phyloP scores from a whole-genome alignment of 2,888 invertebrate species.

The Harpalus rufipes region DNA sequence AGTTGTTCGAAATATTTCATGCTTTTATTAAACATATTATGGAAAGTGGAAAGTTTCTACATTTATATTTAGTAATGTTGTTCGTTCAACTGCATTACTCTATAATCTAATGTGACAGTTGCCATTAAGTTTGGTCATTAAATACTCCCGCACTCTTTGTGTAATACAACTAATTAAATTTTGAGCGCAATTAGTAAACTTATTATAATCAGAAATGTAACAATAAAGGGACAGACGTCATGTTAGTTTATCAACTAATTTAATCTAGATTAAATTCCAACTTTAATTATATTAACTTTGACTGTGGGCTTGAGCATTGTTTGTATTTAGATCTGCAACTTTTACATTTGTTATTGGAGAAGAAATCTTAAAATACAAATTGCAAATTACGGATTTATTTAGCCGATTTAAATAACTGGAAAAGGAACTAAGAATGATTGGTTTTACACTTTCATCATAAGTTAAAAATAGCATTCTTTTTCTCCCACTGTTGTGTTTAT shows the following conservation, averaged over 20 bases:
- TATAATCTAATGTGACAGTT: not conserved
- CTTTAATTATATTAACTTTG: conserved; percentile 4
- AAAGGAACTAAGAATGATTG: too few species aligned
- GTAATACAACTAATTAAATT: not conserved
- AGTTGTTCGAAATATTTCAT: too few species aligned
- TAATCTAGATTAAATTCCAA: not conserved
- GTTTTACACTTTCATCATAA: too few species aligned
- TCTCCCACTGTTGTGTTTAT: not conserved
- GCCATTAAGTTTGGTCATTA: not conserved
- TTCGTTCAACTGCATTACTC: not conserved
- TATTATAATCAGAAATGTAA: not conserved
- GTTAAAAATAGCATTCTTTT: too few species aligned
- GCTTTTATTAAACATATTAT: too few species aligned
- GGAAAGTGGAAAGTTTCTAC: not conserved
- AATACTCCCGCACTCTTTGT: not conserved
- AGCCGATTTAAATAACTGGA: too few species aligned
- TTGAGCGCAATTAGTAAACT: not conserved
- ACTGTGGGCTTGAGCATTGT: not conserved
- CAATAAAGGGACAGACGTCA: not conserved
- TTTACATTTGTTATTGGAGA: too few species aligned
- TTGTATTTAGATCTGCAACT: too few species aligned
- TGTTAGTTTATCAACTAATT: conserved; percentile 1
- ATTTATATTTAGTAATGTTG: not conserved
- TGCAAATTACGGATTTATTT: too few species aligned
- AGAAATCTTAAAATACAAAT: too few species aligned